phyloP scores from a whole-genome alignment of 2,888 invertebrate genomes.

The Trachelus stipa region DNA sequence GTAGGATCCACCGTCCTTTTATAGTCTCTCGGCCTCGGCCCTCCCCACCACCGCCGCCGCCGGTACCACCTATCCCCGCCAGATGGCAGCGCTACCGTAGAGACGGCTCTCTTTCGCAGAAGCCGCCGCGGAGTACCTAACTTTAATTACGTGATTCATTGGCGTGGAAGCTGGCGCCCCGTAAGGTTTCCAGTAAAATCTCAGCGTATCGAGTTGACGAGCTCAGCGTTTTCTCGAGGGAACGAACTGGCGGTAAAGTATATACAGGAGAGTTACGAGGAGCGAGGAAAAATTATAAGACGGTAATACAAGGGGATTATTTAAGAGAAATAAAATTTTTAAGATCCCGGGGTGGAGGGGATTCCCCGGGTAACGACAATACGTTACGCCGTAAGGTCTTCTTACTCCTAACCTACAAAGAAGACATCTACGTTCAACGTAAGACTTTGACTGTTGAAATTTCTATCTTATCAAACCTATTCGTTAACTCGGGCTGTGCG shows the following conservation, averaged over 20 bases:
- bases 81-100: not conserved
- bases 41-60: not conserved
- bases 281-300: not conserved
- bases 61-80: not conserved
- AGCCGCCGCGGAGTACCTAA: not conserved
- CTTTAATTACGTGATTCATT: constrained; percentile 14
- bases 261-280: not conserved
- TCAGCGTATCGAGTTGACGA: not conserved
- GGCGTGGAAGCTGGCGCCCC: constrained; percentile 5
- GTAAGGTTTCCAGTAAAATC: not conserved
- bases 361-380: not conserved
- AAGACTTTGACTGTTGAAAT: not conserved
- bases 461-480: not conserved
- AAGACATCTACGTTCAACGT: not conserved
- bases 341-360: not conserved
- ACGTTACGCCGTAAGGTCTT: not conserved
- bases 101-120: not conserved
- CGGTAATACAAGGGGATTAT: not conserved
- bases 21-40: not conserved
- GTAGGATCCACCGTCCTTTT: not conserved
- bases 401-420: not conserved
- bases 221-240: not conserved
- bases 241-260: not conserved
- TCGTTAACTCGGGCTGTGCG: too few species aligned
- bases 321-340: not conserved